Conservation (phyloP, 2,113 vertebrate species). For the Lutjanus erythropterus region DNA sequence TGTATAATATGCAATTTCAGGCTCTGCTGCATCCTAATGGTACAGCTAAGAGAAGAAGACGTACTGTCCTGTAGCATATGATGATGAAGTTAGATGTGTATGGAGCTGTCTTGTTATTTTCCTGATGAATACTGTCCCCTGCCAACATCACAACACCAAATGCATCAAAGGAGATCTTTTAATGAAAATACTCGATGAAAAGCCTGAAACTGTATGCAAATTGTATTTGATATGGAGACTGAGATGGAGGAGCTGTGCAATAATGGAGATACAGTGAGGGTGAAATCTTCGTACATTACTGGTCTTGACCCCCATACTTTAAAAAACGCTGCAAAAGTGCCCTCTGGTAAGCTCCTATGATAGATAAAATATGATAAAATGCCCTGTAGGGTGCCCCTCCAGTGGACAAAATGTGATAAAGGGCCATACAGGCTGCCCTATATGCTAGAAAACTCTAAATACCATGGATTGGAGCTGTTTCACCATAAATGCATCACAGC, state of each 20-base stretch:
- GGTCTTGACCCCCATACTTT: too few species aligned
- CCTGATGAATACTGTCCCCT: constrained; percentile 25
- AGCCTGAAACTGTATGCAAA: constrained; percentile 23
- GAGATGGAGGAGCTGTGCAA: constrained; percentile 10
- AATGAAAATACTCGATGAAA: constrained; percentile 24
- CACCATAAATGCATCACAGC: too few species aligned
- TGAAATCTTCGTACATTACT: constrained; percentile 44
- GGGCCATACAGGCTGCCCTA: too few species aligned
- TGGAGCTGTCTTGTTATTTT: neutral
- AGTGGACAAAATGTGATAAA: too few species aligned
- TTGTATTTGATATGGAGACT: constrained; percentile 3
- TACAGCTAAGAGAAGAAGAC: constrained; percentile 18
- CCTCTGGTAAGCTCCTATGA: too few species aligned
- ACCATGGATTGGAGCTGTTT: too few species aligned
- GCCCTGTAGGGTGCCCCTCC: too few species aligned
- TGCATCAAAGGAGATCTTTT: constrained; percentile 17
- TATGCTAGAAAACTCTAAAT: too few species aligned
- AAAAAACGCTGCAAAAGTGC: too few species aligned
- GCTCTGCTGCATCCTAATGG: constrained; percentile 63
- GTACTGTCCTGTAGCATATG: neutral
- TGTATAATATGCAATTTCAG: constrained; percentile 66
- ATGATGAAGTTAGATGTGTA: constrained; percentile 30
- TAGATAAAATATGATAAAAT: too few species aligned
- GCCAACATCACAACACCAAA: neutral
- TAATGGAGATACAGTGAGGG: constrained; percentile 29